Percentiles rank a stretch among this genome's conserved stretches.
phyloP scores from a whole-genome alignment of 2,888 invertebrate species.

The Strigamia maritima region DNA sequence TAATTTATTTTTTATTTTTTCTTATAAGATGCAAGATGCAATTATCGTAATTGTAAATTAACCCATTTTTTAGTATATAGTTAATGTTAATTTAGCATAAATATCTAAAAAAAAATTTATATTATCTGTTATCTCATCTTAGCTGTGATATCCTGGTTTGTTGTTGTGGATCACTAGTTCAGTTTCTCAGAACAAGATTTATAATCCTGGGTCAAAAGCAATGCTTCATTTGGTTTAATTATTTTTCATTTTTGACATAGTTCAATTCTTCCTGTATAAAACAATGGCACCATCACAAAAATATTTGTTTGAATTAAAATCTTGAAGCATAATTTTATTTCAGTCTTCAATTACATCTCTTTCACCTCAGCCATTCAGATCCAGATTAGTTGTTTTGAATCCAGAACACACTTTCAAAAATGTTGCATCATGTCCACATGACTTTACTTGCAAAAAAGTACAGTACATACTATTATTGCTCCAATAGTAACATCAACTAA shows the following conservation, averaged over 20 bases:
- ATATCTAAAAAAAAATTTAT: background rate
- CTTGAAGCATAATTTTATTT: background rate
- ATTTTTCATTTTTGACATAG: background rate
- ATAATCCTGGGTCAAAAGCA: background rate
- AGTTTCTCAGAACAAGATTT: background rate
- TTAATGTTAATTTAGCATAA: too few species aligned
- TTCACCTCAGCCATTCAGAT: background rate
- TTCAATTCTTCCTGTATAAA: background rate
- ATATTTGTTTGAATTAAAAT: background rate
- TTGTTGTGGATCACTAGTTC: background rate
- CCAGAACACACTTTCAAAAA: background rate
- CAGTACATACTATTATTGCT: background rate
- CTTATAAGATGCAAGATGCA: too few species aligned
- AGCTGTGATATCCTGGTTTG: background rate
- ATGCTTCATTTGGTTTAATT: conserved; percentile 12
- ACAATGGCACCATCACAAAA: background rate
- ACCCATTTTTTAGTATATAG: too few species aligned
- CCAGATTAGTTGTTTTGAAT: background rate
- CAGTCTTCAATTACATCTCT: background rate
- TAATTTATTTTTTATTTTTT: background rate
- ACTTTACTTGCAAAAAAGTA: background rate
- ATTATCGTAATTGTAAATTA: too few species aligned
- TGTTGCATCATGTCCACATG: background rate
- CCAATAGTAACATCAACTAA: background rate
- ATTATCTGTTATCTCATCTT: background rate